Evolutionary conservation across 2,113 vertebrate genomes (phyloP).

Genomic region (Siphamia tubifer): DNA sequence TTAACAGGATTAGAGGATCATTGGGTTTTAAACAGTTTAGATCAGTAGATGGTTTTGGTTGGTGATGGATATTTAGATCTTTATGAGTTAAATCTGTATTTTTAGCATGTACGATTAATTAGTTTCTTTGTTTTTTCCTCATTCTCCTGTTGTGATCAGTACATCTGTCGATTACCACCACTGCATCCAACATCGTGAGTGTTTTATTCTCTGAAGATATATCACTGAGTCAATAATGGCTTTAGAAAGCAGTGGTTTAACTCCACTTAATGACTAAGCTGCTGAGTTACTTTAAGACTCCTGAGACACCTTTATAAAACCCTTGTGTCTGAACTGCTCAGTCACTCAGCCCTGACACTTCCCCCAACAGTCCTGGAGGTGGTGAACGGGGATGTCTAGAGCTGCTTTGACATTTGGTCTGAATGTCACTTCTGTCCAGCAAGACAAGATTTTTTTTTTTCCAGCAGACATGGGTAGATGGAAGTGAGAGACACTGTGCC

Average conservation of each 20-base stretch:
- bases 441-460: slow-evolving; percentile 16
- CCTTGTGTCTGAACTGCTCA: slow-evolving; percentile 18
- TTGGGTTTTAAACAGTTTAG: too few relatives aligned
- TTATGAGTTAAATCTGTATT: too few relatives aligned
- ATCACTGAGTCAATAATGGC: not conserved
- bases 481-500: slow-evolving; percentile 10
- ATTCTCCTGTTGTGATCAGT: too few relatives aligned
- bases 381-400: slow-evolving; percentile 13
- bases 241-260: slow-evolving; percentile 10
- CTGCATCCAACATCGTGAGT: not conserved
- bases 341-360: slow-evolving; percentile 30
- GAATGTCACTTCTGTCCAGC: slow-evolving; percentile 58
- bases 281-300: not conserved
- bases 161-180: too few relatives aligned
- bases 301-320: slow-evolving; percentile 11
- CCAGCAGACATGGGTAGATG: not conserved
- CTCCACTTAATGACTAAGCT: not conserved
- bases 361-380: slow-evolving; percentile 9
- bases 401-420: slow-evolving; percentile 66
- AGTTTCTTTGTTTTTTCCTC: too few relatives aligned
- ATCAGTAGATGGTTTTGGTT: too few relatives aligned
- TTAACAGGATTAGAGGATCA: too few relatives aligned
- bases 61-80: too few relatives aligned
- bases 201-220: not conserved
- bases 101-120: too few relatives aligned